These are phyloP conservation scores for Pseudomyrmex gracilis DNA, from an alignment of 1,140 invertebrate species.

Conservation along the genomic window DNA sequence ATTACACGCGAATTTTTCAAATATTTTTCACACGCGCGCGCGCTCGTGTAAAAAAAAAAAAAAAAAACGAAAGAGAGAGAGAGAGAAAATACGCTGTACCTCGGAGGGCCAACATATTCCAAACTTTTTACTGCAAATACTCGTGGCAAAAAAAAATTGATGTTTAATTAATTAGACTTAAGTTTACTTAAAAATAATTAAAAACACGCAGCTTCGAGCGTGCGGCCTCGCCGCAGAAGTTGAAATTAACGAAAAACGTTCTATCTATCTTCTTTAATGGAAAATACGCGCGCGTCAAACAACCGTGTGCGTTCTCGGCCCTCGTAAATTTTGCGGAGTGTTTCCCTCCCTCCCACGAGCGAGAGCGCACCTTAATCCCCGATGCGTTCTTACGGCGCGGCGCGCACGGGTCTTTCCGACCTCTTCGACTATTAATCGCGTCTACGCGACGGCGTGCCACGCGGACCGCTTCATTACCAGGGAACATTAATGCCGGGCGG, in stretches of 20 bases:
- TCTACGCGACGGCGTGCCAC: slow-evolving; percentile 38
- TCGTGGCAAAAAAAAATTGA: not conserved
- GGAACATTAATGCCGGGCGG: slow-evolving; percentile 47
- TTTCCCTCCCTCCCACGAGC: slow-evolving; percentile 20
- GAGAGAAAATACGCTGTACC: not conserved
- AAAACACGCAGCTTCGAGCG: slow-evolving; percentile 1
- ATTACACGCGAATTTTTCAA: not conserved
- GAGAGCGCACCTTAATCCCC: slow-evolving; percentile 25
- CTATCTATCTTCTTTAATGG: not conserved
- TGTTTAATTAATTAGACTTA: not conserved
- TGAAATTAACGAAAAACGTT: not conserved
- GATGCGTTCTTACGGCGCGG: slow-evolving; percentile 43
- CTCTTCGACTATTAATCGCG: slow-evolving; percentile 56
- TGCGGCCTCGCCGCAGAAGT: not conserved
- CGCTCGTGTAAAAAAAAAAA: too few relatives aligned
- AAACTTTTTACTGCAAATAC: slow-evolving; percentile 2
- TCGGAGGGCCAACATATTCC: not conserved
- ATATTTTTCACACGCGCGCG: not conserved
- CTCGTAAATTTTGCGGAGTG: slow-evolving; percentile 42
- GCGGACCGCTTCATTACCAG: slow-evolving; percentile 56
- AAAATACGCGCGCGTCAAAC: slow-evolving; percentile 24
- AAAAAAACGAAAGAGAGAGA: not conserved
- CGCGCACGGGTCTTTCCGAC: slow-evolving; percentile 26
- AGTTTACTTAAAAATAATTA: slow-evolving; percentile 21
- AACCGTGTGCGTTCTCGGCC: slow-evolving; percentile 14